These are phyloP conservation scores for Denticeps clupeoides DNA, from an alignment of 2,797 vertebrate genomes.

Conservation along the genomic window DNA sequence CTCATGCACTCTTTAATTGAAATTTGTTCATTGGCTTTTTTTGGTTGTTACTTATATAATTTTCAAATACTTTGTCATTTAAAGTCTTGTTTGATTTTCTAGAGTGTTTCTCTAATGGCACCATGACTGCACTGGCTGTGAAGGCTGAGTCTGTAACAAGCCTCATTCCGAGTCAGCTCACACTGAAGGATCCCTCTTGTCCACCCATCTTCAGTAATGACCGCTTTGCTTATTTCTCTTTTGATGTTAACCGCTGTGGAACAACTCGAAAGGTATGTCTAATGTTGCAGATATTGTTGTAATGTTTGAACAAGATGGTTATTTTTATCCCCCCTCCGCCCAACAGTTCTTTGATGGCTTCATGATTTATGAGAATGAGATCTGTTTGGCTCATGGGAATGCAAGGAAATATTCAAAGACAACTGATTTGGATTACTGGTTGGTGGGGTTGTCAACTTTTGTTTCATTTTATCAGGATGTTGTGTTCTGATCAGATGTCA, in stretches of 20 bases:
- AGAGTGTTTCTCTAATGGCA: slow-evolving; percentile 71
- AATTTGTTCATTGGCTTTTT: too few relatives aligned
- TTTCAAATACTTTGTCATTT: not conserved
- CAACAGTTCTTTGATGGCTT: slow-evolving; percentile 49
- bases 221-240: slow-evolving; percentile 52
- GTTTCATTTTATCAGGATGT: not conserved
- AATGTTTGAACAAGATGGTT: accelerated
- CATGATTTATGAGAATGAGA: slow-evolving; percentile 62
- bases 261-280: slow-evolving; percentile 49
- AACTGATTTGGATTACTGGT: slow-evolving; percentile 47
- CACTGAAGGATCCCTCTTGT: slow-evolving; percentile 58
- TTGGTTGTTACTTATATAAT: not conserved
- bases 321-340: not conserved
- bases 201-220: slow-evolving; percentile 45
- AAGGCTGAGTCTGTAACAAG: slow-evolving; percentile 51
- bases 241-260: slow-evolving; percentile 49
- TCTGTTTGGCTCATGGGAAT: slow-evolving; percentile 24
- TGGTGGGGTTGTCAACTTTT: too few relatives aligned
- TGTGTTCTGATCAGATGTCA: too few relatives aligned
- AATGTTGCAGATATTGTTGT: not conserved
- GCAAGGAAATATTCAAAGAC: not conserved
- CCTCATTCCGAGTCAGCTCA: slow-evolving; percentile 47
- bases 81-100: not conserved
- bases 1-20: too few relatives aligned
- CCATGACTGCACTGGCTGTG: slow-evolving; percentile 52